Conservation (phyloP, 2,888 invertebrate species). For the Molorchus minor region DNA sequence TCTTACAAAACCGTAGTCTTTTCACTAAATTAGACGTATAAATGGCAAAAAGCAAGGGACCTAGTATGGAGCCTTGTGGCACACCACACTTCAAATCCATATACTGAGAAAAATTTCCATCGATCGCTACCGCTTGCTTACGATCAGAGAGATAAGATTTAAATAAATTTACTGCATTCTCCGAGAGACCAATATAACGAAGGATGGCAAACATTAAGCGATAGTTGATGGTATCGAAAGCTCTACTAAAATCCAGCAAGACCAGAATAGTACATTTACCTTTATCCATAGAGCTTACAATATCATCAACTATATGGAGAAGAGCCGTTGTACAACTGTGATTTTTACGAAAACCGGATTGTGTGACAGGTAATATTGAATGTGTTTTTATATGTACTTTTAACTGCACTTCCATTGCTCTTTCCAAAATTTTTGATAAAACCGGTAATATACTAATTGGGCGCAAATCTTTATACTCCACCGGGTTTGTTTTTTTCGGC, state of each 20-base stretch:
- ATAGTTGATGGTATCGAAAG: constrained; percentile 8
- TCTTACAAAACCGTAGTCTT: not conserved
- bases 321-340: too few relatives aligned
- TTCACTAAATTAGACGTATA: not conserved
- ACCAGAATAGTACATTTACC: constrained; percentile 4
- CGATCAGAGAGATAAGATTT: not conserved
- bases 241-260: constrained; percentile 13
- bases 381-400: constrained; percentile 12
- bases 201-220: not conserved
- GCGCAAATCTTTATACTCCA: too few relatives aligned
- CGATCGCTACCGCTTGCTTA: not conserved
- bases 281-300: too few relatives aligned
- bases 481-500: constrained; percentile 13
- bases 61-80: not conserved
- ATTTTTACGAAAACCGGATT: constrained; percentile 17
- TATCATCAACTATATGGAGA: too few relatives aligned
- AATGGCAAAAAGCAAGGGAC: not conserved
- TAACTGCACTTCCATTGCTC: not conserved
- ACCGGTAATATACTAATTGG: constrained; percentile 7
- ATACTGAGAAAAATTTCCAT: not conserved
- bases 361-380: constrained; percentile 10
- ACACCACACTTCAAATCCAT: not conserved
- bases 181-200: not conserved
- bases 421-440: not conserved
- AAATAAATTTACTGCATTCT: not conserved